Conservation (phyloP, 1,140 invertebrate genomes). For the Papilio helenus region DNA sequence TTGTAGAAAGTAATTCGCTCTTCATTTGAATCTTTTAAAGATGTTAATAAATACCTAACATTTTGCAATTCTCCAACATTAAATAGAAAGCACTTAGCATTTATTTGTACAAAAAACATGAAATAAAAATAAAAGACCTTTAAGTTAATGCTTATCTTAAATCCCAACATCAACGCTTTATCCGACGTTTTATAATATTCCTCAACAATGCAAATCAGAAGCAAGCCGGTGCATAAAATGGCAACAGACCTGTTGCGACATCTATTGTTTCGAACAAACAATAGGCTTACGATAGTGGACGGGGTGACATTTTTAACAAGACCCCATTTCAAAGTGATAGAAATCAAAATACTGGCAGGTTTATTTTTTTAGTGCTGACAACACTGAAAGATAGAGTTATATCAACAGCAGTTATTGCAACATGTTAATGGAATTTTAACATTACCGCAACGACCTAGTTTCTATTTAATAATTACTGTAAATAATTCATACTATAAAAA, state of each 20-base stretch:
- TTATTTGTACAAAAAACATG: neutral
- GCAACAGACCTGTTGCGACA: constrained; percentile 31
- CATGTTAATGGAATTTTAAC: too few species aligned
- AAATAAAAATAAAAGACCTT: neutral
- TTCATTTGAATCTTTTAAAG: neutral
- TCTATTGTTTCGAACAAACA: constrained; percentile 29
- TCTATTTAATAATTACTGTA: neutral
- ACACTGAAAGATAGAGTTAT: too few species aligned
- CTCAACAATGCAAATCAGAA: constrained; percentile 12
- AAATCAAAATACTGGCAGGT: neutral
- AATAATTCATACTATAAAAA: neutral
- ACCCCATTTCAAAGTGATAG: constrained; percentile 29
- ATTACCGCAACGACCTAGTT: neutral
- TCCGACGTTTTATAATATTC: neutral
- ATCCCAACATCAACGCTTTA: neutral
- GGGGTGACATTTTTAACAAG: constrained; percentile 34
- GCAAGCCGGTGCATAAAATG: constrained; percentile 14
- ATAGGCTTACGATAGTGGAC: constrained; percentile 3
- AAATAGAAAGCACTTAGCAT: neutral
- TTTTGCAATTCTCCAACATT: neutral
- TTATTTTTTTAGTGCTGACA: neutral
- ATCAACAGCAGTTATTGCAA: too few species aligned
- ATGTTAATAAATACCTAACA: neutral
- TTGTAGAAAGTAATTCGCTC: too few species aligned
- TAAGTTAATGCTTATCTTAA: neutral